Base-by-base conservation (phyloP, 2,797 vertebrate species). In the Loris lydekkerianus region DNA sequence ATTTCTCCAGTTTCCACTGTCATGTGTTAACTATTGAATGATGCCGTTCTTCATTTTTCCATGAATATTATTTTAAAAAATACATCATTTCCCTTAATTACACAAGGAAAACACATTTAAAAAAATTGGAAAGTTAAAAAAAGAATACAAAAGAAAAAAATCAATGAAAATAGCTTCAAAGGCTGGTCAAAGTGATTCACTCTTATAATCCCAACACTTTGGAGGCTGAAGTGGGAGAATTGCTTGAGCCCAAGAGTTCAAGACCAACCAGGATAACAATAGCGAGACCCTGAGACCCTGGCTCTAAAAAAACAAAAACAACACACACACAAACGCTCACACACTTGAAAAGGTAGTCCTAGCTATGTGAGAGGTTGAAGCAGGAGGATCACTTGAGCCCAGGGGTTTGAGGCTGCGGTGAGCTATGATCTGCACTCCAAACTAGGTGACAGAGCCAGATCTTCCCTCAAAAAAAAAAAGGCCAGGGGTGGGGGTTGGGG, bases 91-190 rank as follows among this genome's bases (percentile, higher is more conserved):
- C n/a, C 43, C 85, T 58, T 91, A 85, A 78, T 49, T 69, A 63
- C 1, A n/a, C 37, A 94, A 92, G 34, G 37, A 91, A 94, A 84
- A 72, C 10, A 18, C 1, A 34, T 7, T 86, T 1, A 17, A 7
- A 63, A 73, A 83, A 11, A n/a, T 1, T 76, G 10, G 40, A 91
- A 95, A 72, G 60, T 37, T 67, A 72, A 63, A 73, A 93, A 78
- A 91, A 37, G 5, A 72, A n/a, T 13, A 78, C 17, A 60, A 34
- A 75, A 75, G 77, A 88, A 91, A 88, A 91, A 97, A 94, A 67
- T 58, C 37, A 65, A 67, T 78, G 56, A 76, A 96, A 89, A 61
- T 82, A 92, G 11, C 37, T 1, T 89, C 15, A 67, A 67, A 67
- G 31, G 1, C 17, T n/a, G 8, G 31, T 31, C 65, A 67, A 1